A percentile compares a stretch with the other conserved stretches of the same genome.
phyloP scores from a whole-genome alignment of 2,888 invertebrate genomes.

The Diploptera punctata region DNA sequence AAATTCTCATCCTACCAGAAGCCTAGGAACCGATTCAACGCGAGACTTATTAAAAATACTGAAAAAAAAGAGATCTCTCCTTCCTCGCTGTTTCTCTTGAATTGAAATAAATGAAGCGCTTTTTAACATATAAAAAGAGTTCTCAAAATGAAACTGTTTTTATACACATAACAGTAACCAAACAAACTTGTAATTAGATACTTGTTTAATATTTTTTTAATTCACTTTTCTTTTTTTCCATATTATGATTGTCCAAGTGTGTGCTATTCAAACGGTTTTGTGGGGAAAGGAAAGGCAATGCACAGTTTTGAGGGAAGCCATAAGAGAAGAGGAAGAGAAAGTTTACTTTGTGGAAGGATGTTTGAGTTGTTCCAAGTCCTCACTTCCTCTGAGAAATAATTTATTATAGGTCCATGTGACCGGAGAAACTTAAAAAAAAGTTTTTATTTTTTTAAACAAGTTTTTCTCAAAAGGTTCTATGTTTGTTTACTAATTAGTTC shows the following conservation, averaged over 20 bases:
- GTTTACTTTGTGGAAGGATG: slow-evolving; percentile 28
- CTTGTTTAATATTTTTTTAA: slow-evolving; percentile 25
- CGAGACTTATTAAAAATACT: slow-evolving; percentile 10
- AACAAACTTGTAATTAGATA: slow-evolving; percentile 23
- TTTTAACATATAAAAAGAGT: slow-evolving; percentile 16
- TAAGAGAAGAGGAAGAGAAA: neutral
- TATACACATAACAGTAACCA: slow-evolving; percentile 7
- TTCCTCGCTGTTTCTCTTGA: too few species aligned
- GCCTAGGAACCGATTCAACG: neutral
- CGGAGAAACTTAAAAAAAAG: slow-evolving; percentile 8
- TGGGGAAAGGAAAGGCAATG: neutral
- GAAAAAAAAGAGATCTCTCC: too few species aligned
- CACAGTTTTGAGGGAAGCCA: neutral
- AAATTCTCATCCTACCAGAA: neutral
- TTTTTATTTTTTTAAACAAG: slow-evolving; percentile 10
- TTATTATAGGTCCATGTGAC: slow-evolving; percentile 28
- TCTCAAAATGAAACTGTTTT: slow-evolving; percentile 3
- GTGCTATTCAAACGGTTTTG: slow-evolving; percentile 20
- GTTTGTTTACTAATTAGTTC: slow-evolving; percentile 28
- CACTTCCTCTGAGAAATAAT: slow-evolving; percentile 24
- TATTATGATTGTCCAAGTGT: slow-evolving; percentile 27
- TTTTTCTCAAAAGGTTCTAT: neutral
- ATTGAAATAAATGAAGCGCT: slow-evolving; percentile 17
- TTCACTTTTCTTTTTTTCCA: slow-evolving; percentile 15
- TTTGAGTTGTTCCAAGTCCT: slow-evolving; percentile 21